phyloP scores from a whole-genome alignment of 2,797 vertebrate species.

The Apogon hyalosoma region DNA sequence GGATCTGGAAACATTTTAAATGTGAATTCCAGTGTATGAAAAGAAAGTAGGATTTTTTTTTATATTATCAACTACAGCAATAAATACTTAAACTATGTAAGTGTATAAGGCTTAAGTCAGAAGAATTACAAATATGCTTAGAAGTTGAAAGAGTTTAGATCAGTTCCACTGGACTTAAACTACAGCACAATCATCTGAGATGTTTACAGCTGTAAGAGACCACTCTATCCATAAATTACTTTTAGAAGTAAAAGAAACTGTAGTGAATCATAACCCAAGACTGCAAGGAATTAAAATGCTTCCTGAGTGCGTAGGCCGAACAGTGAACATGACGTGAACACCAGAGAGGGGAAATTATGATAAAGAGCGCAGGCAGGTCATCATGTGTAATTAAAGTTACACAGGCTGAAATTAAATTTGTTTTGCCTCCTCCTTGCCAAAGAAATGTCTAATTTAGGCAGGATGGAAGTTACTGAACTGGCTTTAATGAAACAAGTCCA shows the following conservation, averaged over 20 bases:
- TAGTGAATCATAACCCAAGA: constrained; percentile 2
- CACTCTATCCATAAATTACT: not conserved
- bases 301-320: constrained; percentile 25
- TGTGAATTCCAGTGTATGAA: too few relatives aligned
- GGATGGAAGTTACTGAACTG: constrained; percentile 51
- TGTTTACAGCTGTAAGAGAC: not conserved
- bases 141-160: too few relatives aligned
- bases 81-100: too few relatives aligned
- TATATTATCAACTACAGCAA: too few relatives aligned
- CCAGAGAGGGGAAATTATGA: constrained; percentile 50
- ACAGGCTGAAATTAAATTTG: constrained; percentile 55
- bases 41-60: too few relatives aligned
- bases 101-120: too few relatives aligned
- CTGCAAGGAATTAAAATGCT: constrained; percentile 3
- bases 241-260: not conserved
- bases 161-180: too few relatives aligned
- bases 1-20: too few relatives aligned
- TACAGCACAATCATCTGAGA: too few relatives aligned
- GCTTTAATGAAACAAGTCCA: constrained; percentile 39
- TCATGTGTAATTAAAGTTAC: constrained; percentile 66
- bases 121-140: too few relatives aligned
- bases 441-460: constrained; percentile 50
- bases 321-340: constrained; percentile 49
- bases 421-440: constrained; percentile 54
- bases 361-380: constrained; percentile 55